phyloP scores from a whole-genome alignment of 2,113 vertebrate species.

The Mus spicilegus region DNA sequence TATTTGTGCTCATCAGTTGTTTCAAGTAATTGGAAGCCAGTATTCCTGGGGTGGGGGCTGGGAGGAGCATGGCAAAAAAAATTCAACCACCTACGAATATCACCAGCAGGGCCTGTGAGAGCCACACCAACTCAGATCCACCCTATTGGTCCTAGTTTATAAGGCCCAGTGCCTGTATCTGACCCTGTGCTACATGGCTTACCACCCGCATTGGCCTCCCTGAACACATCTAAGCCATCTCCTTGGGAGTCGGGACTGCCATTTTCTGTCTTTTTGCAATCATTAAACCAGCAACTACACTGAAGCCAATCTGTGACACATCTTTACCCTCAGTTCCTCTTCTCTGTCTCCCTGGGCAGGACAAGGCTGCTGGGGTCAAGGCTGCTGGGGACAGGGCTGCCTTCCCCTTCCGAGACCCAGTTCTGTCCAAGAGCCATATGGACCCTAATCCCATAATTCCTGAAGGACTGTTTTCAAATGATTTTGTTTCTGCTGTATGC shows the following conservation, averaged over 20 bases:
- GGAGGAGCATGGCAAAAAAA: neutral
- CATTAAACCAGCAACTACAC: neutral
- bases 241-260: neutral
- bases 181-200: neutral
- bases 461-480: constrained; percentile 47
- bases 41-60: neutral
- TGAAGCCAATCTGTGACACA: neutral
- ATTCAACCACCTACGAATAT: neutral
- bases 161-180: neutral
- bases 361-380: neutral
- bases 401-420: neutral
- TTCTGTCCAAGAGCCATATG: neutral
- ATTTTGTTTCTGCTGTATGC: constrained; percentile 59
- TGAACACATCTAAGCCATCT: neutral
- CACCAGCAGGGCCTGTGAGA: neutral
- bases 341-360: neutral
- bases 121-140: neutral
- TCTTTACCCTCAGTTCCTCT: neutral
- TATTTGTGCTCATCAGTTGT: neutral
- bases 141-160: neutral
- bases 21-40: neutral
- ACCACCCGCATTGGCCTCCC: neutral
- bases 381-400: neutral
- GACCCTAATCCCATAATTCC: neutral
- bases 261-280: neutral